Conservation (phyloP, 2,888 invertebrate species). For the Campoletis raptor region DNA sequence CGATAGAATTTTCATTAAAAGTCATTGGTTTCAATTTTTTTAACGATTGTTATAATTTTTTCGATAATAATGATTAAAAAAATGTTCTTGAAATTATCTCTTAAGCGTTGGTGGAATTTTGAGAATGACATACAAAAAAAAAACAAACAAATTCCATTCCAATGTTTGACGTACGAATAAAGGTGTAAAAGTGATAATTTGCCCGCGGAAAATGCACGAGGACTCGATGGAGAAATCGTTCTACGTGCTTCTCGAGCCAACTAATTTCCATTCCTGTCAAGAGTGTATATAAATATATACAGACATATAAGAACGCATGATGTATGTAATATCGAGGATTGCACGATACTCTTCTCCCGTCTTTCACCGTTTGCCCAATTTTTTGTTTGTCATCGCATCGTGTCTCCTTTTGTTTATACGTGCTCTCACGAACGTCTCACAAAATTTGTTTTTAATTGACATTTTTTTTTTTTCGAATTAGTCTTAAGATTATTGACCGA, state of each 20-base stretch:
- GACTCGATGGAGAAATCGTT: constrained; percentile 59
- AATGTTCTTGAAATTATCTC: neutral
- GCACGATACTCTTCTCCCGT: constrained; percentile 12
- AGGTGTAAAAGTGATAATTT: constrained; percentile 31
- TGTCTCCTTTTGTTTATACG: constrained; percentile 14
- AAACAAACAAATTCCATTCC: neutral
- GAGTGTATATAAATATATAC: constrained; percentile 6
- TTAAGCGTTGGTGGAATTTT: neutral
- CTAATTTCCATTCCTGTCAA: constrained; percentile 22
- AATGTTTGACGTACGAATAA: constrained; percentile 2
- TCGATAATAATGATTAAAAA: neutral
- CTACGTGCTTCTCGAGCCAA: constrained; percentile 52
- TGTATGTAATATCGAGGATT: constrained; percentile 10
- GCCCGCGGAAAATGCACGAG: constrained; percentile 19
- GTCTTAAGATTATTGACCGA: constrained; percentile 6
- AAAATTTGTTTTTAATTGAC: neutral
- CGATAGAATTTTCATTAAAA: too few species aligned
- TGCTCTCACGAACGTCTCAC: neutral
- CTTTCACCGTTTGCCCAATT: constrained; percentile 41
- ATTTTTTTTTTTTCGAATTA: neutral
- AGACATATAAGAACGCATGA: constrained; percentile 1
- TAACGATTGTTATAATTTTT: neutral
- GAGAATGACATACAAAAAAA: neutral
- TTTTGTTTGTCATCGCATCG: constrained; percentile 16
- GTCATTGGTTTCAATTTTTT: neutral